These are phyloP conservation scores for Balearica regulorum DNA, from an alignment of 2,797 vertebrate species.

Conservation along the genomic window DNA sequence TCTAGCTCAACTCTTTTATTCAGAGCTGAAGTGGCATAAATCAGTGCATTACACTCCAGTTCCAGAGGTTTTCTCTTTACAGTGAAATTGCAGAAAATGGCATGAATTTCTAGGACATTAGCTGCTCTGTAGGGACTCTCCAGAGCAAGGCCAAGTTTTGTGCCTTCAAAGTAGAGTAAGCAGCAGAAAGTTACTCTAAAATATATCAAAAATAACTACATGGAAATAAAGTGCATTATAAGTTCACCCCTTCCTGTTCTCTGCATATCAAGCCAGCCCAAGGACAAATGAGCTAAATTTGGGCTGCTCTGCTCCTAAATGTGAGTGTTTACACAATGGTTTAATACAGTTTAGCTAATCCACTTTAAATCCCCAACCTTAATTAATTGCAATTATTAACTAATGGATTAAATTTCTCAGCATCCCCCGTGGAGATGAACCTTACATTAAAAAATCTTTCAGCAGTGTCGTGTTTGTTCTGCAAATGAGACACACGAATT, in stretches of 20 bases:
- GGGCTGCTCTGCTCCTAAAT: background rate
- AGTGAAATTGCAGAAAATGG: background rate
- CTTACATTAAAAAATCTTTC: background rate
- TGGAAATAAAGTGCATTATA: accelerated
- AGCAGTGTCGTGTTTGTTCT: accelerated
- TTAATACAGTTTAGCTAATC: background rate
- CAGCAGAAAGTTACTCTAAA: background rate
- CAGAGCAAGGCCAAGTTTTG: background rate
- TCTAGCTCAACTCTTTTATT: background rate
- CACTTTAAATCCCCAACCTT: background rate
- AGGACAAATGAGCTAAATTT: background rate
- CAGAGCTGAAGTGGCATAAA: background rate
- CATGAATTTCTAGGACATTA: background rate
- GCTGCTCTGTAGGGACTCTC: background rate
- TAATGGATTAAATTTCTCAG: background rate
- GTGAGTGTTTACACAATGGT: background rate
- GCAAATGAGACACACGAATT: background rate
- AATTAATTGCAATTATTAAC: background rate
- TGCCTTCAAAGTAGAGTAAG: background rate
- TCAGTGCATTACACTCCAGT: background rate
- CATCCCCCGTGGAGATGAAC: background rate
- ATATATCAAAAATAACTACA: background rate
- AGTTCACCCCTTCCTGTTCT: background rate
- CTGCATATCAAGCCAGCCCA: background rate
- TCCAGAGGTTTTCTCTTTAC: background rate